phyloP scores from a whole-genome alignment of 2,888 invertebrate genomes.

The Orthonychiurus folsomi region DNA sequence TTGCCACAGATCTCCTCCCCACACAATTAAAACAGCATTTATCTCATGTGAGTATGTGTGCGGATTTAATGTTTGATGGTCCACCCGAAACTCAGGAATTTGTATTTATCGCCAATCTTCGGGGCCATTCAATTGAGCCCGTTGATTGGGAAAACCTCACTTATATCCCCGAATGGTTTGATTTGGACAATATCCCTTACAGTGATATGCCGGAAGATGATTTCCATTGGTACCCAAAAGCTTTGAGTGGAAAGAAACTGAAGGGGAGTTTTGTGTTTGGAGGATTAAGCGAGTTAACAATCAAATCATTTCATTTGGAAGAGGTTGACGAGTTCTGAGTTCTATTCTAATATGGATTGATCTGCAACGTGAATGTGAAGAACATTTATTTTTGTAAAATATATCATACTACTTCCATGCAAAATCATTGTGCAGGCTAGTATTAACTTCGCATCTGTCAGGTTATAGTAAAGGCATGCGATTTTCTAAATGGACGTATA shows the following conservation, averaged over 20 bases:
- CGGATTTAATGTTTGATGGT: conserved; percentile 2
- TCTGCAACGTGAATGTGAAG: too few species aligned
- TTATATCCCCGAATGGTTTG: conserved; percentile 8
- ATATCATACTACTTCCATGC: too few species aligned
- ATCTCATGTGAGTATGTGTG: background rate
- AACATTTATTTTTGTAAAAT: too few species aligned
- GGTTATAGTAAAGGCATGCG: too few species aligned
- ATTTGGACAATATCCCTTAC: conserved; percentile 8
- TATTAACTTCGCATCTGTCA: too few species aligned
- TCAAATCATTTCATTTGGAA: conserved; percentile 8
- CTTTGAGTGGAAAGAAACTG: conserved; percentile 6
- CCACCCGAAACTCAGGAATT: conserved; percentile 7
- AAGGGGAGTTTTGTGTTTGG: conserved; percentile 4
- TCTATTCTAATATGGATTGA: background rate
- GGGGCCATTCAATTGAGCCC: background rate
- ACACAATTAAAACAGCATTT: background rate
- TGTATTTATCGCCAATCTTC: background rate
- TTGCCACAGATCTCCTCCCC: background rate
- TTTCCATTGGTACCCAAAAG: background rate
- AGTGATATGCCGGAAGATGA: conserved; percentile 10
- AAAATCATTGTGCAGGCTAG: too few species aligned
- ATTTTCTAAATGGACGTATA: too few species aligned
- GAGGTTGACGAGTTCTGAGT: background rate
- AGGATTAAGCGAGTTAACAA: conserved; percentile 1
- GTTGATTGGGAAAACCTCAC: background rate